Evolutionary conservation across 2,888 invertebrate species (phyloP), one percentile per base, ranked within the genome.

Genomic region (Limnephilus lunatus): DNA sequence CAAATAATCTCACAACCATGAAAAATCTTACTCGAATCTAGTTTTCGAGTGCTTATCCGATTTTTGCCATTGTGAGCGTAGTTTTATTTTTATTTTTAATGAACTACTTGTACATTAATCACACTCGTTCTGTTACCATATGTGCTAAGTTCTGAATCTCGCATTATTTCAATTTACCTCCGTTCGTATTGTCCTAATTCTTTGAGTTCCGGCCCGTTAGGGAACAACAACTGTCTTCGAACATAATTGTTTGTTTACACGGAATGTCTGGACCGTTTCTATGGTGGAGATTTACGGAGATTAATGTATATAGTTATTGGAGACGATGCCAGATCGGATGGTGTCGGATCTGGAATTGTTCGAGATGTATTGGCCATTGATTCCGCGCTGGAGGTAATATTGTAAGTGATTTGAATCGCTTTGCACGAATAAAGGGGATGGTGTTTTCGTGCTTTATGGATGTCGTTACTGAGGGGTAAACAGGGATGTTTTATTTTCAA

Each of bases 191-290:
- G 91, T 81, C 88, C 88, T 81, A 89, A 89, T 88, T 91, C 91
- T 82, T 91, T 87, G 53, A 48, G 87, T 83, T 86, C 86, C 86
- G 81, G 91, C 85, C 80, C 48, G 85, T 85, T 85, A 81, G 90
- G 85, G 48, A 87, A 91, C 81, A 91, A 87, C 91, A 91, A 88
- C 91, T 81, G 88, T 80, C 80, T 87, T 81, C 48, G 87, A 35
- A 48, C 53, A 91, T 91, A 91, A 91, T 91, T 91, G 91, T 91
- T 91, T 91, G 91, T 91, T 87, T 91, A 81, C 87, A 68, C 25
- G 68, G 82, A 91, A 87, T 88, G 91, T 91, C 91, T 91, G 91
- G 87, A 81, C 86, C 88, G 32, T 80, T 35, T 89, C 88, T 87
- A 30, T 31, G 35, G 81, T 7, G 81, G 88, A 89, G 68, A 80